Evolutionary conservation across 2,888 invertebrate species (phyloP).

Genomic region (Mythimna lalbum): DNA sequence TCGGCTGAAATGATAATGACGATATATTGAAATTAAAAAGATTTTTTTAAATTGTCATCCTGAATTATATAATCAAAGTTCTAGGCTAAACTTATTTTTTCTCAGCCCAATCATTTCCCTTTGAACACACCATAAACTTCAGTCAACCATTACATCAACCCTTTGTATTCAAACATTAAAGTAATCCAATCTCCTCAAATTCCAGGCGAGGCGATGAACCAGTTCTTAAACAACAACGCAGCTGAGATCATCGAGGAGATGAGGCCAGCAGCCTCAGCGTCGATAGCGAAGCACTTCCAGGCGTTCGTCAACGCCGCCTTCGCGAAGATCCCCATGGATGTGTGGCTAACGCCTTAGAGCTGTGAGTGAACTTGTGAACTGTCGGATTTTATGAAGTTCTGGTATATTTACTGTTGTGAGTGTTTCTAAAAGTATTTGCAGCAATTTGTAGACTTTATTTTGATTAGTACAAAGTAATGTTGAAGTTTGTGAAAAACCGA

Average conservation of each 20-base stretch:
- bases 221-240: conserved; percentile 95
- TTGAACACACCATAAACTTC: not conserved
- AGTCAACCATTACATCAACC: not conserved
- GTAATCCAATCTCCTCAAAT: conserved; percentile 39
- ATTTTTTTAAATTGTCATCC: too few species aligned
- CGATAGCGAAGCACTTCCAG: conserved; percentile 94
- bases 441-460: conserved; percentile 26
- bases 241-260: conserved; percentile 96
- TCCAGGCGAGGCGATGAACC: conserved; percentile 95
- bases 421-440: conserved; percentile 21
- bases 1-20: too few species aligned
- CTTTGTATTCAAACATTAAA: not conserved
- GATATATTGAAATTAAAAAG: too few species aligned
- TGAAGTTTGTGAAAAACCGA: not conserved
- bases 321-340: conserved; percentile 93
- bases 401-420: conserved; percentile 30
- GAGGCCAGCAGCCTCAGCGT: conserved; percentile 93
- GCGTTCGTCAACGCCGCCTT: conserved; percentile 94
- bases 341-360: conserved; percentile 91
- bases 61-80: too few species aligned
- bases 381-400: conserved; percentile 13
- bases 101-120: too few species aligned
- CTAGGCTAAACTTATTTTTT: too few species aligned
- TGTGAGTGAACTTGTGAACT: conserved; percentile 34
- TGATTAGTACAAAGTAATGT: conserved; percentile 22